Conservation (phyloP, 1,140 invertebrate species). For the Varroa destructor region DNA sequence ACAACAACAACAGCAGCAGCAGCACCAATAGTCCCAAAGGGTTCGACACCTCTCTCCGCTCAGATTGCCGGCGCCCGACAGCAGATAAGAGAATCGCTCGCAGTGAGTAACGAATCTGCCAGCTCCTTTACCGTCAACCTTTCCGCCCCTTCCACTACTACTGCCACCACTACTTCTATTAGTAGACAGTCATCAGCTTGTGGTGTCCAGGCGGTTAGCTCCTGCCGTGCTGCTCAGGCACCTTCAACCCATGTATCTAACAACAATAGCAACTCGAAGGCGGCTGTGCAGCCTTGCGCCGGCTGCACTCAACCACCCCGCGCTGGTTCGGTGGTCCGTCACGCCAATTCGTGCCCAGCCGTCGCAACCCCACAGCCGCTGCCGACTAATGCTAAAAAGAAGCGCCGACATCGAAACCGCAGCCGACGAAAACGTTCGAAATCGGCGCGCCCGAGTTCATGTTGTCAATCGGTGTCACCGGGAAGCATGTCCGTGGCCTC, state of each 20-base stretch:
- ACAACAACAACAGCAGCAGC: no score
- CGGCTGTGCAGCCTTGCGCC: no score
- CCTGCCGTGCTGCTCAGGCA: no score
- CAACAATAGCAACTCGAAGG: no score
- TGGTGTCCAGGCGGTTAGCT: no score
- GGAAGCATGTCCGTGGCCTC: conserved; percentile 25
- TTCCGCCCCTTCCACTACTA: conserved; percentile 17
- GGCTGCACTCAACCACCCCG: no score
- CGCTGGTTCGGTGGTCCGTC: no score
- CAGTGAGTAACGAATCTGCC: conserved; percentile 33
- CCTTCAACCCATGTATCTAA: no score
- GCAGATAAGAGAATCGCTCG: conserved; percentile 33
- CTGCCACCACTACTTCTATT: background rate
- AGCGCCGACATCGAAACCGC: conserved; percentile 9
- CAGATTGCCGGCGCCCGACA: conserved; percentile 33
- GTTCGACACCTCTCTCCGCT: conserved; percentile 27
- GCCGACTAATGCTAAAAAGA: conserved; percentile 27
- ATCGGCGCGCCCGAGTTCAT: conserved; percentile 21
- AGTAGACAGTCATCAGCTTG: no score
- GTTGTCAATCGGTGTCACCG: conserved; percentile 21
- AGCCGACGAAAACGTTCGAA: conserved; percentile 24
- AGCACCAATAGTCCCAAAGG: no score
- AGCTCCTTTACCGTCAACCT: conserved; percentile 19
- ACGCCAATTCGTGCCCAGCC: background rate
- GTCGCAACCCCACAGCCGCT: conserved; percentile 5